Base-by-base conservation (phyloP, 2,888 invertebrate species). In the Rugalucina vietnamica region DNA sequence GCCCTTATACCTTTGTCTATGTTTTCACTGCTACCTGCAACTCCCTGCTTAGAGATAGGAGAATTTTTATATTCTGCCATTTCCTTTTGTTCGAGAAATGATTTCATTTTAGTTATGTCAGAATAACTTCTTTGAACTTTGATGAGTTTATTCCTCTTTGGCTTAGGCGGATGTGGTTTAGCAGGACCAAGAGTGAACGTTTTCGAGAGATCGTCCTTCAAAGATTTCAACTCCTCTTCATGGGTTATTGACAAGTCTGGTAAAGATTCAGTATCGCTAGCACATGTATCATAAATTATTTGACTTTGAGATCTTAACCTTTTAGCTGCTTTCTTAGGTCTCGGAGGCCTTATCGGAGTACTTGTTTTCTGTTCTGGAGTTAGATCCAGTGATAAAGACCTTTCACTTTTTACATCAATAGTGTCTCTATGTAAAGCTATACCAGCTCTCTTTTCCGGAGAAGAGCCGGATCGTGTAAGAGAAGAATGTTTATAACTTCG, bases 101-200 rank as follows among this genome's bases (percentile, higher is more conserved):
- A 75, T 79, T 88, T 88, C 89, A 91, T 89, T 18, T 89, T 90
- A 74, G 90, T 89, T 32, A 92, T 89, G 85, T 93, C 93, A 12
- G 93, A 93, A 71, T 89, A 88, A 86, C 92, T 93, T 32, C 93
- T 85, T 72, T 87, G 90, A 32, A 92, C 90, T 54, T 88, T 88
- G 21, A 90, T 80, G n/a, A 90, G 73, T 60, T 87, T 88, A 72
- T 90, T 88, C 34, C 93, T 84, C 78, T 91, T 91, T 21, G 93
- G 93, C 89, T 93, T 93, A 8, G 91, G 92, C 32, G 93, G 93
- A 27, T 89, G 87, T 14, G 82, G 77, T 83, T 90, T 91, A 34
- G 89, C 85, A 39, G 85, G 84, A 37, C 86, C 87, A 32, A 87
- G 76, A 32, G 86, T 87, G 29, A 84, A 57, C 27, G 80, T 85